phyloP scores from a whole-genome alignment of 2,888 invertebrate genomes.

The Oeneis ivallda region DNA sequence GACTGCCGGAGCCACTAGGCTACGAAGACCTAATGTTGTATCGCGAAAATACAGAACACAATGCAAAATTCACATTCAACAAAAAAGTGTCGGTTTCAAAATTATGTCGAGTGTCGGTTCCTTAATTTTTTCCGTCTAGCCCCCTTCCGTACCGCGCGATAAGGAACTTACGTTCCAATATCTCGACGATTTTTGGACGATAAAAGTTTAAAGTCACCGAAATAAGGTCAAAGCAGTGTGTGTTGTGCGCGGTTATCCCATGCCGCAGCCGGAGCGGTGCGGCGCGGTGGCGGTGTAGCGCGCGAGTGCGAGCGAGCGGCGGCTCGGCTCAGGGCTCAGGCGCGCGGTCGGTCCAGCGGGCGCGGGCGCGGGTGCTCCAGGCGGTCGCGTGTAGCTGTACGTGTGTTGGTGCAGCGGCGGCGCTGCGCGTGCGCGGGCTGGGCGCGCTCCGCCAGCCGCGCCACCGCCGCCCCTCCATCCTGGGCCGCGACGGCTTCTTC shows the following conservation, averaged over 20 bases:
- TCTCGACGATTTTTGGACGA: neutral
- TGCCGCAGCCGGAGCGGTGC: constrained; percentile 37
- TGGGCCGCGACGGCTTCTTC: constrained; percentile 89
- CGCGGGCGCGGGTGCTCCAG: constrained; percentile 54
- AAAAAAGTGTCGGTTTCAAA: no score
- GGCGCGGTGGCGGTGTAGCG: constrained; percentile 27
- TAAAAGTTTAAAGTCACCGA: neutral
- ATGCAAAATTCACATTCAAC: no score
- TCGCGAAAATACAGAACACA: no score
- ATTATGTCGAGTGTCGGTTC: no score
- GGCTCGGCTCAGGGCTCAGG: constrained; percentile 49
- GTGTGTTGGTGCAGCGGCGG: constrained; percentile 80
- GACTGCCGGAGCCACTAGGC: no score
- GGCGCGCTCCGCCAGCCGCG: constrained; percentile 79
- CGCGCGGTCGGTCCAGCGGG: constrained; percentile 55
- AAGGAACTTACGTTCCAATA: no score
- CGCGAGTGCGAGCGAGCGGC: constrained; percentile 42
- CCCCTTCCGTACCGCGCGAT: no score
- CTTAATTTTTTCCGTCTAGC: no score
- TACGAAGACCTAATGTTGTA: no score
- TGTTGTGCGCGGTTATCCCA: neutral
- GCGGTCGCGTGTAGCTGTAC: constrained; percentile 61
- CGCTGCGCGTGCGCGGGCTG: constrained; percentile 80
- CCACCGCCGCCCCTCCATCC: constrained; percentile 85
- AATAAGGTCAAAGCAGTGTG: neutral